Conservation (phyloP, 2,797 vertebrate species). For the Tinamus major region DNA sequence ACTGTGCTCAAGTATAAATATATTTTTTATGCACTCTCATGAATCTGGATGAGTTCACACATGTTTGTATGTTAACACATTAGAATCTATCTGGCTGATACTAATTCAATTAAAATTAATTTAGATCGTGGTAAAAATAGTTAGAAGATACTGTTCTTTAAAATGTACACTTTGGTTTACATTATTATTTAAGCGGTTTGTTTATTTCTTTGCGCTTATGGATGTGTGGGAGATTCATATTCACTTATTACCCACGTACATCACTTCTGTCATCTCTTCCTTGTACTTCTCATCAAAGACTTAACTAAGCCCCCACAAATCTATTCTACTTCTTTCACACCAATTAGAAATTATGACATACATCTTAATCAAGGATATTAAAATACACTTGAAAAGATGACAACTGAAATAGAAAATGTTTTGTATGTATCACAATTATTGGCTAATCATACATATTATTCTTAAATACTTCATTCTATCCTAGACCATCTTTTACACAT, state of each 20-base stretch:
- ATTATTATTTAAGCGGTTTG: background rate
- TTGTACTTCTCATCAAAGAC: background rate
- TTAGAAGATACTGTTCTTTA: background rate
- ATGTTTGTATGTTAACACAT: background rate
- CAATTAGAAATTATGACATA: background rate
- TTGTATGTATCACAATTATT: background rate
- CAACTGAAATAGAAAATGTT: background rate
- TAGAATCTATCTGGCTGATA: background rate
- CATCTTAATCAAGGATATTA: background rate
- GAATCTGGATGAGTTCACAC: background rate
- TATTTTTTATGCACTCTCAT: background rate
- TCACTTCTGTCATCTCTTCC: slow-evolving; percentile 16
- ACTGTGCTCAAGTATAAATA: background rate
- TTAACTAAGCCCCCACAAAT: slow-evolving; percentile 11
- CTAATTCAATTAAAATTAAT: slow-evolving; percentile 14
- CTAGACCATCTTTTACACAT: background rate
- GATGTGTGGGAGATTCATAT: slow-evolving; percentile 21
- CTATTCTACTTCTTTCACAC: background rate
- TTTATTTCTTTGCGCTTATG: slow-evolving; percentile 23
- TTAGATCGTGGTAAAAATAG: background rate
- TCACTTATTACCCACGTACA: background rate
- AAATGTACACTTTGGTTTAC: background rate
- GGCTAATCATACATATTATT: background rate
- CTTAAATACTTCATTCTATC: background rate
- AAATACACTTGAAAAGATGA: background rate